Evolutionary conservation across 1,140 invertebrate species (phyloP).

Genomic region (Anagrus nilaparvatae): DNA sequence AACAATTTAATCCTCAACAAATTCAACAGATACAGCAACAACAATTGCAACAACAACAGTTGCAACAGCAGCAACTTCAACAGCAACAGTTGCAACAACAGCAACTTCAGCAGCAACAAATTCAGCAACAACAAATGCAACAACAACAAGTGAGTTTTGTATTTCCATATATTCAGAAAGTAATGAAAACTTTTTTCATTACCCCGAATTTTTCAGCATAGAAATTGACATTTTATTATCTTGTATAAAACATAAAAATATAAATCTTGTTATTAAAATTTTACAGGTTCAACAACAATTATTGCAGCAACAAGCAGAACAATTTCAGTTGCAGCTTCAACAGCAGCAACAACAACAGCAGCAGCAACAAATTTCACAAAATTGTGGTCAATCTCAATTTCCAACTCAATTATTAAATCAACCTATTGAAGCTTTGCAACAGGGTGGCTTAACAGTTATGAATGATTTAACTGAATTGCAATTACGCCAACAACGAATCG

Average conservation of each 20-base stretch:
- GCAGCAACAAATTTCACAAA: slow-evolving; percentile 30
- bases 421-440: slow-evolving; percentile 29
- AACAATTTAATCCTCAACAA: slow-evolving; percentile 32
- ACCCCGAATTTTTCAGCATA: too few relatives aligned
- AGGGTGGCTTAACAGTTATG: slow-evolving; percentile 23
- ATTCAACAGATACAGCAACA: slow-evolving; percentile 29
- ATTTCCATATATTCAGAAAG: not conserved
- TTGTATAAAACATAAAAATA: not conserved
- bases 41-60: slow-evolving; percentile 21
- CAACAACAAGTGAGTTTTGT: slow-evolving; percentile 18
- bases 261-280: not conserved
- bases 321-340: slow-evolving; percentile 27
- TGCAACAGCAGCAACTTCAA: slow-evolving; percentile 25
- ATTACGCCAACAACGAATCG: slow-evolving; percentile 21
- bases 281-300: slow-evolving; percentile 26
- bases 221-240: not conserved
- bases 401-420: slow-evolving; percentile 30
- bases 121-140: slow-evolving; percentile 20
- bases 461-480: slow-evolving; percentile 31
- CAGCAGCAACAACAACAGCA: slow-evolving; percentile 30
- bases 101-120: slow-evolving; percentile 28
- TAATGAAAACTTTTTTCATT: not conserved
- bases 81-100: slow-evolving; percentile 29
- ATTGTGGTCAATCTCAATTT: slow-evolving; percentile 31
- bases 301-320: slow-evolving; percentile 25